phyloP scores from a whole-genome alignment of 2,888 invertebrate genomes.

The Alsophila aescularia region DNA sequence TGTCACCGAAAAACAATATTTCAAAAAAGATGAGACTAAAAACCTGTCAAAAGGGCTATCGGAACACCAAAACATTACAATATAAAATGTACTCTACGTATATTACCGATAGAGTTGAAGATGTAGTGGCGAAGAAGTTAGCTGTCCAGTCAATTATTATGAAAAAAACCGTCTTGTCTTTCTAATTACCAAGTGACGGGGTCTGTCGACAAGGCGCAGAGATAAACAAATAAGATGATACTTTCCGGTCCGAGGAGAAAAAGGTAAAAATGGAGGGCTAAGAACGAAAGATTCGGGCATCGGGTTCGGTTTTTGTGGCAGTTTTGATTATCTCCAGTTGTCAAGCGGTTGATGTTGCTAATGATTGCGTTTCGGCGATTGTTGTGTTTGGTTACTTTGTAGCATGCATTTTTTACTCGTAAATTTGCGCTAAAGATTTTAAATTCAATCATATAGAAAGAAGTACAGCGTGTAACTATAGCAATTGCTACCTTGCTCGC shows the following conservation, averaged over 20 bases:
- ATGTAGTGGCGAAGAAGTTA: slow-evolving; percentile 15
- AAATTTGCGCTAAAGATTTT: background rate
- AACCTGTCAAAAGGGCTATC: slow-evolving; percentile 50
- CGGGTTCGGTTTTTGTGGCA: slow-evolving; percentile 11
- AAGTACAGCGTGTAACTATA: too few species aligned
- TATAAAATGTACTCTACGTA: slow-evolving; percentile 15
- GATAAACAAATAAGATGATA: slow-evolving; percentile 81
- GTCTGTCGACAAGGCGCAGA: slow-evolving; percentile 69
- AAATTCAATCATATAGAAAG: too few species aligned
- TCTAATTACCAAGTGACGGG: slow-evolving; percentile 76
- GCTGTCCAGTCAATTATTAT: slow-evolving; percentile 72
- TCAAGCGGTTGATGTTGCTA: slow-evolving; percentile 2
- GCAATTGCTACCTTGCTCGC: too few species aligned
- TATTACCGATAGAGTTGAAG: slow-evolving; percentile 7
- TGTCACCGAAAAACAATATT: slow-evolving; percentile 73
- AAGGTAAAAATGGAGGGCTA: slow-evolving; percentile 21
- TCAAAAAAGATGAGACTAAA: slow-evolving; percentile 59
- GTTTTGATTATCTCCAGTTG: slow-evolving; percentile 13
- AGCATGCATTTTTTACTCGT: background rate
- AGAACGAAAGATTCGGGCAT: slow-evolving; percentile 25
- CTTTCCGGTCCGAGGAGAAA: slow-evolving; percentile 59
- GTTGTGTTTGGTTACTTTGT: background rate
- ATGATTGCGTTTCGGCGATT: slow-evolving; percentile 4
- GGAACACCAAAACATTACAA: slow-evolving; percentile 13
- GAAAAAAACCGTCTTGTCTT: slow-evolving; percentile 73